Evolutionary conservation across 2,113 vertebrate genomes (phyloP).

Genomic region (Rhynchopsitta pachyrhyncha): DNA sequence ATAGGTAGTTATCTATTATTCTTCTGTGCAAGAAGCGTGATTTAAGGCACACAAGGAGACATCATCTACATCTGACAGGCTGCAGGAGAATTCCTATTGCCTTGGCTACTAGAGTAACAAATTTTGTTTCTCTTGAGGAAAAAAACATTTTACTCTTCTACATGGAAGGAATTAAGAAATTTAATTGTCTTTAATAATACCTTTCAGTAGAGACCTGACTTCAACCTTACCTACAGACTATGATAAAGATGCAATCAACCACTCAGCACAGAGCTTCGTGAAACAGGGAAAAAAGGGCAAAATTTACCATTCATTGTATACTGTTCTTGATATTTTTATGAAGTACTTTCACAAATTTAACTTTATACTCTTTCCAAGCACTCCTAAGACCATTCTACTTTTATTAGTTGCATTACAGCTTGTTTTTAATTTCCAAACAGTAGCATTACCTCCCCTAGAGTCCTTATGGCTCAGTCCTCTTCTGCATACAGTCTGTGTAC

Average conservation of each 20-base stretch:
- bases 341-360: not conserved
- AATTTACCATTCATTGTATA: not conserved
- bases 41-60: not conserved
- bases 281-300: not conserved
- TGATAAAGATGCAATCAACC: accelerated
- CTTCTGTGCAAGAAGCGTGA: not conserved
- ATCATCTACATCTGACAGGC: not conserved
- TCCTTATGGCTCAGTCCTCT: accelerated
- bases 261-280: not conserved
- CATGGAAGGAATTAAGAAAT: not conserved
- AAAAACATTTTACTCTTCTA: not conserved
- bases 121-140: not conserved
- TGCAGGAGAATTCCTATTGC: not conserved
- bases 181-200: not conserved
- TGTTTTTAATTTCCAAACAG: not conserved
- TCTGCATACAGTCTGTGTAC: accelerated
- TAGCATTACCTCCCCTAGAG: accelerated
- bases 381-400: not conserved
- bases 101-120: not conserved
- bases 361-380: not conserved
- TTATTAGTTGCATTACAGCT: not conserved
- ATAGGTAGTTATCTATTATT: not conserved
- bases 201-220: not conserved
- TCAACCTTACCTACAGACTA: not conserved
- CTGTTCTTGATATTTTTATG: not conserved